Evolutionary conservation across 2,797 vertebrate genomes (phyloP).

Genomic region (Acanthornis magna): DNA sequence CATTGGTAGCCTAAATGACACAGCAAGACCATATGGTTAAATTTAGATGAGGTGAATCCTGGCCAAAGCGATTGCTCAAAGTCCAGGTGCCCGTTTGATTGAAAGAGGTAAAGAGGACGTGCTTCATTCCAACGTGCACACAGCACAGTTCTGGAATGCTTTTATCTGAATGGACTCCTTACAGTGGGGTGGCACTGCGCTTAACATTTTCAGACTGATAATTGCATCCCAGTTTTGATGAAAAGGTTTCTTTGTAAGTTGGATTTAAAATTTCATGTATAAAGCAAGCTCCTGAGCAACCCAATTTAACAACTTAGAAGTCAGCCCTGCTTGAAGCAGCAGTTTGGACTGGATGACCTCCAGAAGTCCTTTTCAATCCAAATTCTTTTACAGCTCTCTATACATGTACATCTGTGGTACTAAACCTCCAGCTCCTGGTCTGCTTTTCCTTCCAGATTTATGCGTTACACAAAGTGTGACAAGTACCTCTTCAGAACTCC

Average conservation of each 20-base stretch:
- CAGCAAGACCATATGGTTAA: background rate
- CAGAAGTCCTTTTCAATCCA: slow-evolving; percentile 40
- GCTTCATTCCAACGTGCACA: background rate
- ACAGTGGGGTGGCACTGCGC: rapidly evolving
- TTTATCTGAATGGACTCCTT: background rate
- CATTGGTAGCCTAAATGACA: background rate
- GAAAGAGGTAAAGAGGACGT: background rate
- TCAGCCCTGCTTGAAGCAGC: background rate
- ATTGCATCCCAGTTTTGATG: background rate
- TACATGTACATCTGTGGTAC: background rate
- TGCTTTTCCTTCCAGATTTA: slow-evolving; percentile 14
- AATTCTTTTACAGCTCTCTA: background rate
- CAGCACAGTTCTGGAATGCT: background rate
- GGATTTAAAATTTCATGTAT: background rate
- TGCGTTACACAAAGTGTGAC: background rate
- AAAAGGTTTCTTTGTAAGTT: slow-evolving; percentile 21
- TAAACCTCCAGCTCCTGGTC: slow-evolving; percentile 14
- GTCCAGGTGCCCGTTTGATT: background rate
- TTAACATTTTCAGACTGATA: background rate
- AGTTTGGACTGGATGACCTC: slow-evolving; percentile 41
- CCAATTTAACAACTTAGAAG: background rate
- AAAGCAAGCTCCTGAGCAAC: slow-evolving; percentile 17
- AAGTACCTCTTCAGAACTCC: slow-evolving; percentile 19
- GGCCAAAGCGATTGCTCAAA: background rate
- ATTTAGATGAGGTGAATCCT: background rate